Evolutionary conservation across 1,140 invertebrate species (phyloP).

Genomic region (Penaeus japonicus): DNA sequence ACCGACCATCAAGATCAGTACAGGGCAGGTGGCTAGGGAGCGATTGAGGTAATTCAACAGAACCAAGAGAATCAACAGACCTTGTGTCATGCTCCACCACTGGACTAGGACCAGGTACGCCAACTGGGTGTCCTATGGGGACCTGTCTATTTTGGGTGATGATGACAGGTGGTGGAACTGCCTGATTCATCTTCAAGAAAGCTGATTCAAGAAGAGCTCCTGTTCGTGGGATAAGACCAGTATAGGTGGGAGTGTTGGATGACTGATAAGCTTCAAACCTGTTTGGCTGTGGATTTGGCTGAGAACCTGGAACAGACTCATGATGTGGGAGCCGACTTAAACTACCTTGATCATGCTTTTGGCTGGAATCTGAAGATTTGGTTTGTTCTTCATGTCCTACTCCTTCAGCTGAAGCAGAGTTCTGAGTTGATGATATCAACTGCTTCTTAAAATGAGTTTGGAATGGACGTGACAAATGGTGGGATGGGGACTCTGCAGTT

Average conservation of each 20-base stretch:
- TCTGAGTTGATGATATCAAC: neutral
- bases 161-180: conserved; percentile 2
- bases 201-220: conserved; percentile 14
- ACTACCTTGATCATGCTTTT: neutral
- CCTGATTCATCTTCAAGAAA: neutral
- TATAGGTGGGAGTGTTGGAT: neutral
- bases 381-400: conserved; percentile 2
- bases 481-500: too few species aligned
- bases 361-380: neutral
- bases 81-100: conserved; percentile 34
- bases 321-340: neutral
- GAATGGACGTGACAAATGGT: too few species aligned
- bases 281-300: conserved; percentile 29
- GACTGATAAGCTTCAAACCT: conserved; percentile 37
- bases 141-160: conserved; percentile 18
- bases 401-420: neutral
- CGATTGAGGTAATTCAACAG: conserved; percentile 39
- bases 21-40: conserved; percentile 15
- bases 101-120: conserved; percentile 23
- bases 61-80: conserved; percentile 40
- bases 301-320: too few species aligned
- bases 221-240: conserved; percentile 20
- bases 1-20: conserved; percentile 23
- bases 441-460: neutral
- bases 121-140: neutral